Conservation (phyloP, 2,113 vertebrate genomes). For the Menura novaehollandiae region DNA sequence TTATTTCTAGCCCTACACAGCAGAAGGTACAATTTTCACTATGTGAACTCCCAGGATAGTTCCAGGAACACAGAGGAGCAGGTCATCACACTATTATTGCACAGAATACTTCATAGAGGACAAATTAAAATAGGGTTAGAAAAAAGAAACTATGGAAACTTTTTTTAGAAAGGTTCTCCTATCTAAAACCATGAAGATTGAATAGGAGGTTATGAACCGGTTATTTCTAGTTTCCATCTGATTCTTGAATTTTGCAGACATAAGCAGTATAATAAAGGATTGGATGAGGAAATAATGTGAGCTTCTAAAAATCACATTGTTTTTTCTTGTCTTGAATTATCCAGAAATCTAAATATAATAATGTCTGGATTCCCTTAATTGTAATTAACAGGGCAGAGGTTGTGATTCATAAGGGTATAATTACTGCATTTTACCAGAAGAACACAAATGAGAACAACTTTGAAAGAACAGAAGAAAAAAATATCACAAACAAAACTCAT, state of each 20-base stretch:
- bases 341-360: slow-evolving; percentile 26
- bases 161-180: neutral
- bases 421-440: slow-evolving; percentile 38
- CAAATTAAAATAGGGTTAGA: neutral
- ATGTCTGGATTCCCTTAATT: neutral
- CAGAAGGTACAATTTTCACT: neutral
- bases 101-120: neutral
- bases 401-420: slow-evolving; percentile 29
- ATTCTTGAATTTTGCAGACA: slow-evolving; percentile 1
- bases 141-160: neutral
- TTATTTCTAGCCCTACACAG: neutral
- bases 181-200: neutral
- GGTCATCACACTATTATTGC: neutral
- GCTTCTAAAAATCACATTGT: neutral
- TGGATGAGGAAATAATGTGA: neutral
- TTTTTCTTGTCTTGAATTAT: neutral
- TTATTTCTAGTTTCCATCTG: neutral
- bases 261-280: neutral
- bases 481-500: neutral
- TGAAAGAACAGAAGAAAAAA: slow-evolving; percentile 5
- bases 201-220: neutral
- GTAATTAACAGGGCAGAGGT: slow-evolving; percentile 41
- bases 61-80: neutral
- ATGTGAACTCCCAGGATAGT: neutral
- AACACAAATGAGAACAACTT: slow-evolving; percentile 23